Evolutionary conservation across 1,140 invertebrate species (phyloP).

Genomic region (Pectinophora gossypiella): DNA sequence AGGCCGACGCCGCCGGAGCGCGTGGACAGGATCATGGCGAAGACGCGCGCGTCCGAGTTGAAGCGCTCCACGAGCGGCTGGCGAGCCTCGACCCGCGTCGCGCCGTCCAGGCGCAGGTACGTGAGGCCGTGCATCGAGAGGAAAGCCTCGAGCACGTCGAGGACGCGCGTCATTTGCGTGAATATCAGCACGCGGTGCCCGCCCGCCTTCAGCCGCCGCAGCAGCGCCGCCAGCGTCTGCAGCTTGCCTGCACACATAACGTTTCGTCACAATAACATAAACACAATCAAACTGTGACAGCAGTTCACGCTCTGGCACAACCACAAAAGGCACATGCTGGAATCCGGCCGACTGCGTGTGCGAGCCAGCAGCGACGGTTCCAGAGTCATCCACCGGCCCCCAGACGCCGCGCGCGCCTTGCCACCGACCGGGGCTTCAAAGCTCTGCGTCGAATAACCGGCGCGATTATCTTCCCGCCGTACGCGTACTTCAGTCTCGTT

Average conservation of each 20-base stretch:
- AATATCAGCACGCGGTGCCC: slow-evolving; percentile 97
- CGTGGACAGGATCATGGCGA: slow-evolving; percentile 98
- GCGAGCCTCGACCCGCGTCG: slow-evolving; percentile 96
- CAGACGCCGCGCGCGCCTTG: no score
- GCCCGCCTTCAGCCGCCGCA: slow-evolving; percentile 89
- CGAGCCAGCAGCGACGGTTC: no score
- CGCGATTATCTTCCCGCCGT: no score
- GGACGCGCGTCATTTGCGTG: slow-evolving; percentile 99
- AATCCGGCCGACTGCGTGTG: no score
- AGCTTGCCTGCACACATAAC: slow-evolving; percentile 78
- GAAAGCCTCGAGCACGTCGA: slow-evolving; percentile 98
- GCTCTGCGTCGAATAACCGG: no score
- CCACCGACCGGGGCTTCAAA: no score
- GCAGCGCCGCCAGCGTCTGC: slow-evolving; percentile 87
- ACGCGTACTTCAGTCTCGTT: no score
- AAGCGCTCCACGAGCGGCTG: slow-evolving; percentile 99
- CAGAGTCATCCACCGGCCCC: no score
- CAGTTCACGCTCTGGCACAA: no score
- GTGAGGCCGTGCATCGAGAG: slow-evolving; percentile 98
- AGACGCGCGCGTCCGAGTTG: slow-evolving; percentile 95
- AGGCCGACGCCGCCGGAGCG: slow-evolving; percentile 98
- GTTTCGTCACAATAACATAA: no score
- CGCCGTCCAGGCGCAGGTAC: slow-evolving; percentile 97
- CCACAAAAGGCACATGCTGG: no score
- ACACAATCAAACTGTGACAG: no score